Percentiles rank a stretch among this genome's conserved stretches.
Conservation (phyloP, 2,797 vertebrate genomes). For the Cirrhinus molitorella region DNA sequence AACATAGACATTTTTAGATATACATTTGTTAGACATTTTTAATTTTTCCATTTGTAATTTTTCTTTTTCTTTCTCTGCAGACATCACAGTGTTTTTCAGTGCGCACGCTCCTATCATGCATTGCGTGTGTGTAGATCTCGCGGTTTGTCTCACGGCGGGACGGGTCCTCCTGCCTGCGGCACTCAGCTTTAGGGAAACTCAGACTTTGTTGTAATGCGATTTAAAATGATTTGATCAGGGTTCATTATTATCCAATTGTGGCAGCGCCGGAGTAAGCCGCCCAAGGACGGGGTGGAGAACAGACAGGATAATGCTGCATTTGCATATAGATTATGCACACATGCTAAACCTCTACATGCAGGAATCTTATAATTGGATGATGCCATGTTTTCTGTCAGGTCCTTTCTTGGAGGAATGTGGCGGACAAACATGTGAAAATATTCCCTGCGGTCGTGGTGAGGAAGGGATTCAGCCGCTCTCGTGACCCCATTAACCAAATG, state of each 20-base stretch:
- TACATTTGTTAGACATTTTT: not conserved
- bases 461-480: conserved; percentile 10
- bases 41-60: not conserved
- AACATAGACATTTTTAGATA: not conserved
- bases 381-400: conserved; percentile 45
- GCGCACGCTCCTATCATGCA: not conserved
- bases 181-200: conserved; percentile 25
- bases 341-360: conserved; percentile 41
- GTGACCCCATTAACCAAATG: conserved; percentile 34
- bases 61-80: not conserved
- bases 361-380: conserved; percentile 47
- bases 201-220: conserved; percentile 49
- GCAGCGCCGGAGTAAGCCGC: conserved; percentile 57
- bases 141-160: no score
- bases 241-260: conserved; percentile 58
- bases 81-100: not conserved
- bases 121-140: not conserved
- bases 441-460: not conserved
- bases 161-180: not conserved
- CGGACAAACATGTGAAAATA: conserved; percentile 35
- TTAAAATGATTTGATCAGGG: conserved; percentile 59
- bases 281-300: conserved; percentile 61
- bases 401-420: conserved; percentile 34
- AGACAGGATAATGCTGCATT: conserved; percentile 66
- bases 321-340: conserved; percentile 76